phyloP scores from a whole-genome alignment of 2,797 vertebrate genomes.

The Alauda arvensis region DNA sequence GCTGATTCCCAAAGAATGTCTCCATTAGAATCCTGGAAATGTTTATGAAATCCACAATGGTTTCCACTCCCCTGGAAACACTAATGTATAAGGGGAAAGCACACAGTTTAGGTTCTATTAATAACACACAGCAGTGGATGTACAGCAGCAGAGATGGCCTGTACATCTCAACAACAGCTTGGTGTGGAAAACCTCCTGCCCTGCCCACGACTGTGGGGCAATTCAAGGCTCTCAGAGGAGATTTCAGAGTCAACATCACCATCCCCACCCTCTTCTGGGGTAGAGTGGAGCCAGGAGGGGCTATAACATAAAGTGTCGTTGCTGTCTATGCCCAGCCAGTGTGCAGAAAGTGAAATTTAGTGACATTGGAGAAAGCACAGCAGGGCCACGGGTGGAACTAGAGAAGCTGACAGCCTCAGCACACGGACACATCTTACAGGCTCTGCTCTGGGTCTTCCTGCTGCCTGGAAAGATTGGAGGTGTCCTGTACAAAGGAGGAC shows the following conservation, averaged over 20 bases:
- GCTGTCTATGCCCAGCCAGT: background rate
- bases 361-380: background rate
- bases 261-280: background rate
- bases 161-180: background rate
- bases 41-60: accelerated
- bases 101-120: background rate
- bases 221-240: background rate
- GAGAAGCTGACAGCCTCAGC: background rate
- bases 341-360: background rate
- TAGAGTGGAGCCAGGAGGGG: background rate
- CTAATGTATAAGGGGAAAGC: accelerated
- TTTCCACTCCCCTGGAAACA: background rate
- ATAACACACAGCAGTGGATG: background rate
- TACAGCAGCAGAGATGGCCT: background rate
- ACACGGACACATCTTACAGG: background rate
- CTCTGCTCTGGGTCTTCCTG: background rate
- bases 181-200: background rate
- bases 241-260: background rate
- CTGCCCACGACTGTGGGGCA: background rate
- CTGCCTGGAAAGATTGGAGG: background rate
- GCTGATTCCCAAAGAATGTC: background rate
- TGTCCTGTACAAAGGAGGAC: background rate
- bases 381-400: background rate
- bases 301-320: background rate
- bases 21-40: background rate